Evolutionary conservation across 2,888 invertebrate species (phyloP).

Genomic region (Caenorhabditis japonica): DNA sequence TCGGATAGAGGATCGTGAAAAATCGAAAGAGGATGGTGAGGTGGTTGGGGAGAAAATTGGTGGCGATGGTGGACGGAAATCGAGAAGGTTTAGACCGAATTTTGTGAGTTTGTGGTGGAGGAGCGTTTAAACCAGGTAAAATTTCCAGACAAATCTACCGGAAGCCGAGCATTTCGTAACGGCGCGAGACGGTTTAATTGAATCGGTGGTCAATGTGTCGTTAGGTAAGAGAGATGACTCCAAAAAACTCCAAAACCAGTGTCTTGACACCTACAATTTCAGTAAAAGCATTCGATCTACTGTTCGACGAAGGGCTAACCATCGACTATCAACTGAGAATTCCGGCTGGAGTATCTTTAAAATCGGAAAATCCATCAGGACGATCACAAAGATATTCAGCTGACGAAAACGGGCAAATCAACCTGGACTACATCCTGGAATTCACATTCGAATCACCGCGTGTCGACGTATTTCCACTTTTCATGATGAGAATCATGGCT

Average conservation of each 20-base stretch:
- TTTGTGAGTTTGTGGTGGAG: neutral
- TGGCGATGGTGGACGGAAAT: too few species aligned
- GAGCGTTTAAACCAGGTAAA: constrained; percentile 1
- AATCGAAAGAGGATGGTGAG: constrained; percentile 4
- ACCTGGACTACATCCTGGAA: constrained; percentile 35
- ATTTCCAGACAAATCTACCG: constrained; percentile 39
- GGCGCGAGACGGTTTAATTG: constrained; percentile 34
- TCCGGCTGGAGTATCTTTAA: constrained; percentile 5
- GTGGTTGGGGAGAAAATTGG: constrained; percentile 4
- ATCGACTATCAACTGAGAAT: constrained; percentile 38
- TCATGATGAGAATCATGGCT: constrained; percentile 38
- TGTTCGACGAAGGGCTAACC: constrained; percentile 38
- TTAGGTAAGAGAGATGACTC: neutral
- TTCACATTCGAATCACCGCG: constrained; percentile 32
- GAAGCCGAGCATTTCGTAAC: constrained; percentile 33
- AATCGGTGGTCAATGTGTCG: constrained; percentile 23
- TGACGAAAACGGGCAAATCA: constrained; percentile 4
- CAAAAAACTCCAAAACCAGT: too few species aligned
- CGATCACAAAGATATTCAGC: constrained; percentile 26
- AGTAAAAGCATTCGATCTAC: constrained; percentile 18
- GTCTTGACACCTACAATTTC: neutral
- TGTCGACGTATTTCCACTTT: constrained; percentile 5
- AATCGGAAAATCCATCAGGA: constrained; percentile 26
- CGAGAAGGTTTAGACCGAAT: too few species aligned
- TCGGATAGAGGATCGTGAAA: constrained; percentile 12